Evolutionary conservation across 2,888 invertebrate species (phyloP).

Genomic region (Acrobasis consociella): DNA sequence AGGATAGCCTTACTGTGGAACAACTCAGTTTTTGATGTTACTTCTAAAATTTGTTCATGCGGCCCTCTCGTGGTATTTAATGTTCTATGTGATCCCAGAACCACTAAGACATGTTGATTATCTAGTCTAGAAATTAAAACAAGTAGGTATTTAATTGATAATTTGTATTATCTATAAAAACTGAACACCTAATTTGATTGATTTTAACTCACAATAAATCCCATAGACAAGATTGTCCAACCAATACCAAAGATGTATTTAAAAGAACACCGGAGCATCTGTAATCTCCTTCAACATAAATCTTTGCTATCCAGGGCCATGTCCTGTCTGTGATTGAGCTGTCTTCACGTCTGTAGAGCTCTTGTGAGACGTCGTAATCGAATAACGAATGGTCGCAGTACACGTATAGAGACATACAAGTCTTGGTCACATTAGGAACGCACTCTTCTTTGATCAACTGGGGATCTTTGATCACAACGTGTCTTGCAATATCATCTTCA

Average conservation of each 20-base stretch:
- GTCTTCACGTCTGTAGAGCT: conserved; percentile 43
- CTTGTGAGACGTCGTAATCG: conserved; percentile 54
- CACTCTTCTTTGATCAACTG: conserved; percentile 70
- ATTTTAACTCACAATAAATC: conserved; percentile 56
- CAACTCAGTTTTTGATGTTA: conserved; percentile 83
- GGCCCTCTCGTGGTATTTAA: conserved; percentile 83
- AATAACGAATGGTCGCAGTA: conserved; percentile 76
- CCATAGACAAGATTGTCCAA: conserved; percentile 80
- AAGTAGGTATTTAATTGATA: neutral
- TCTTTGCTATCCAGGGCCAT: conserved; percentile 89
- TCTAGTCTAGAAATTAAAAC: conserved; percentile 62
- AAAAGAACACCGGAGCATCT: conserved; percentile 87
- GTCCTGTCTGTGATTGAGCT: conserved; percentile 40
- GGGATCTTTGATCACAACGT: conserved; percentile 60
- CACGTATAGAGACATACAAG: conserved; percentile 81
- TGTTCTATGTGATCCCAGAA: conserved; percentile 86
- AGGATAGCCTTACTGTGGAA: conserved; percentile 83
- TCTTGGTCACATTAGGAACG: conserved; percentile 71
- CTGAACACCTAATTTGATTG: conserved; percentile 11
- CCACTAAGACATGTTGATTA: conserved; percentile 83
- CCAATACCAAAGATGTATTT: conserved; percentile 85
- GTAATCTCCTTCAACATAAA: conserved; percentile 87
- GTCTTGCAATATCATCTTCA: conserved; percentile 41
- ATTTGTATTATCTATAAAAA: conserved; percentile 1
- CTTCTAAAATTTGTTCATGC: conserved; percentile 86